Base-by-base conservation (phyloP, 2,888 invertebrate species). In the Lycaena phlaeas region DNA sequence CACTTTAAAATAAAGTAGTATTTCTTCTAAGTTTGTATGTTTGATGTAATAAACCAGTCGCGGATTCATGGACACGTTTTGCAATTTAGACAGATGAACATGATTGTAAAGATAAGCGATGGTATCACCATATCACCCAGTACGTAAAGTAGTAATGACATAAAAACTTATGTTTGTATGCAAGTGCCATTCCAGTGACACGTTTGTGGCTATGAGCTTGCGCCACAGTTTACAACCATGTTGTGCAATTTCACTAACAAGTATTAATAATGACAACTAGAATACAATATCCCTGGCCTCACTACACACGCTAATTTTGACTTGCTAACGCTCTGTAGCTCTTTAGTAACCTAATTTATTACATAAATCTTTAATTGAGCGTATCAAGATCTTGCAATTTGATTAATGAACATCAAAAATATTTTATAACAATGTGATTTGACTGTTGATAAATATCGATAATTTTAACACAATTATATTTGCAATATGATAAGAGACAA, bases 211-310 rank as follows among this genome's bases (percentile, higher is more conserved):
- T 30, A 36, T 28, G 17, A 31, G 39, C 41, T 50, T 50, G 43
- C 50, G 45, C 28, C 50, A 49, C 34, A 42, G 22, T 45, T 49
- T 43, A 49, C 43, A 44, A 36, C 34, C 28, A 22, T 31, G 41
- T 50, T 50, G 42, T 46, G 37, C 36, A 45, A 50, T 22, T 27
- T 27, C 31, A 42, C 37, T 45, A 46, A 49, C 49, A 59, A 52
- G 52, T 57, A 61, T 55, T 57, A 54, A 51, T 55, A 48, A 48
- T 49, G 48, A 50, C 51, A 51, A 45, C 38, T 26, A 45, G 42
- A 49, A 45, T 42, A 40, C 38, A 31, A 34, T 42, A 30, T 25
- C 28, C 26, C 26, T 27, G 30, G 31, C 31, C 40, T 31, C 34
- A 18, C 18, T 31, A 5, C 18, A 34, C 14, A 30, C 34, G 12